These are phyloP conservation scores for Volucella inflata DNA, from an alignment of 2,888 invertebrate genomes.

Conservation along the genomic window DNA sequence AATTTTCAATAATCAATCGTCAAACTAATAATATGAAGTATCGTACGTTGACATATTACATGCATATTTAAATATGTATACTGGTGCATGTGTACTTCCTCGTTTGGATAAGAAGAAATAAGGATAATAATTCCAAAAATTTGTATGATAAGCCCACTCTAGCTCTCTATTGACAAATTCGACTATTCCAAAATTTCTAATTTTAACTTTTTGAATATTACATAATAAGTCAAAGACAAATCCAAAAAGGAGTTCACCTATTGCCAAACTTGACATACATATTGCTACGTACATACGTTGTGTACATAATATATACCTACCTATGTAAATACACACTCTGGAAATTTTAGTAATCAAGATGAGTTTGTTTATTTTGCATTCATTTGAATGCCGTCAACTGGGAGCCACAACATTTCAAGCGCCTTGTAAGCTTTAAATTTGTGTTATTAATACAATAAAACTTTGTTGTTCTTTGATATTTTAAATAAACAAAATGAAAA, in stretches of 20 bases:
- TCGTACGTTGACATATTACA: no score
- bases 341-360: slow-evolving; percentile 38
- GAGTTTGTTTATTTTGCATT: slow-evolving; percentile 49
- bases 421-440: slow-evolving; percentile 22
- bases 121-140: no score
- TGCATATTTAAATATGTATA: no score
- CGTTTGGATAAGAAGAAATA: no score
- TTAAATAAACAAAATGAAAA: background rate
- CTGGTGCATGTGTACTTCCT: no score
- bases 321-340: slow-evolving; percentile 25
- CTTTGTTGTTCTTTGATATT: slow-evolving; percentile 48
- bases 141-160: no score
- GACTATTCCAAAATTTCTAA: slow-evolving; percentile 14
- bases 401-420: slow-evolving; percentile 16
- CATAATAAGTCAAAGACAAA: slow-evolving; percentile 44
- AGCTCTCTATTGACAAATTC: background rate
- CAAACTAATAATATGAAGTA: no score
- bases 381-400: slow-evolving; percentile 40
- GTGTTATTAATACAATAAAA: slow-evolving; percentile 29
- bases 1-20: no score
- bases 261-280: no score
- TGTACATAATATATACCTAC: slow-evolving; percentile 39
- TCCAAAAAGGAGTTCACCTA: slow-evolving; percentile 24
- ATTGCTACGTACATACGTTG: no score
- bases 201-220: slow-evolving; percentile 45